A percentile compares a stretch with the other conserved stretches of the same genome.
Evolutionary conservation across 2,888 invertebrate species (phyloP).

Genomic region (Gryllus longicercus): DNA sequence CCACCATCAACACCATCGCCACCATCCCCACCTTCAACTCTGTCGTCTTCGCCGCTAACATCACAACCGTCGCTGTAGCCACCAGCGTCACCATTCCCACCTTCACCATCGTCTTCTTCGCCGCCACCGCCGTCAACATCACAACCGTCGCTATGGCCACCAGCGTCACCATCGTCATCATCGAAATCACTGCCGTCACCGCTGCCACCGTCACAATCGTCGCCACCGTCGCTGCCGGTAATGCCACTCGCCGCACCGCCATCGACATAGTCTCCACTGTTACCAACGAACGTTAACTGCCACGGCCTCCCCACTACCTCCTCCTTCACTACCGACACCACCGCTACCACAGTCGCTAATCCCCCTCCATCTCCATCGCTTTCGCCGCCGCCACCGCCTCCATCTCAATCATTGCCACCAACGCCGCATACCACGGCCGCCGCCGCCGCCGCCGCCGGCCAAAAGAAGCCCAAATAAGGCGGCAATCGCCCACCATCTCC

Average conservation of each 20-base stretch:
- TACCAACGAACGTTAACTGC: too few species aligned
- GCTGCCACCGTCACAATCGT: background rate
- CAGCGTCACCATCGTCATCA: background rate
- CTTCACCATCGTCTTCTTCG: background rate
- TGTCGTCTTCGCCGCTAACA: background rate
- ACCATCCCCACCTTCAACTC: background rate
- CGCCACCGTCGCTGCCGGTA: background rate
- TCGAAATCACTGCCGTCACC: background rate
- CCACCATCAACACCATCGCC: constrained; percentile 18
- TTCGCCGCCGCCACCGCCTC: background rate
- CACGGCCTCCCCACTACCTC: background rate
- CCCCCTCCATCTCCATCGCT: background rate
- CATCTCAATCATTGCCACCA: constrained; percentile 23
- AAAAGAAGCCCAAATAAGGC: too few species aligned
- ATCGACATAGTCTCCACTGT: too few species aligned
- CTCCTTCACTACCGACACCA: background rate
- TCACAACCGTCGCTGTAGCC: background rate
- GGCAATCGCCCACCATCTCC: too few species aligned
- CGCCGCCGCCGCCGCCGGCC: too few species aligned
- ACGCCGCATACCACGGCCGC: background rate
- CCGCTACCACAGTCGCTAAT: too few species aligned
- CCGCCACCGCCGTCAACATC: background rate
- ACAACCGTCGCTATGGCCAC: background rate
- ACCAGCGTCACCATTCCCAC: background rate
- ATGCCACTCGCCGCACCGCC: too few species aligned